Conservation (phyloP, 35 echinoderm and acorn worm genomes). For the Eucidaris tribuloides region DNA sequence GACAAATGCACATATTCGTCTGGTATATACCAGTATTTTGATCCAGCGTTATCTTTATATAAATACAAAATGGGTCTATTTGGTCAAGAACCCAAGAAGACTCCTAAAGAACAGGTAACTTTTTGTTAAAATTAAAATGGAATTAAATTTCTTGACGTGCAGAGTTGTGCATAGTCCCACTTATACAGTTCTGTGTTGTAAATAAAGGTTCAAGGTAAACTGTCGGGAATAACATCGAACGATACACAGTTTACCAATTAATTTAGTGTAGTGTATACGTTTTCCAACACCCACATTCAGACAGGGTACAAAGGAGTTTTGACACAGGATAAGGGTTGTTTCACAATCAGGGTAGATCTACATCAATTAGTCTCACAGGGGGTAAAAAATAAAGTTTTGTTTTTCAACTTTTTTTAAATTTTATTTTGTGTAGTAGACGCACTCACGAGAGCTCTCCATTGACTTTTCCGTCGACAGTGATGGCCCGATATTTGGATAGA, state of each 20-base stretch:
- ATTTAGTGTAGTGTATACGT: background rate
- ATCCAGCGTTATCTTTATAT: too few species aligned
- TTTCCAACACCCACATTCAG: background rate
- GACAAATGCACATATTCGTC: too few species aligned
- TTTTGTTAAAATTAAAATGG: background rate
- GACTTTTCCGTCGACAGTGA: too few species aligned
- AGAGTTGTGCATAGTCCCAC: background rate
- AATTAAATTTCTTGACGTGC: background rate
- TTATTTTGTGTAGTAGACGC: background rate
- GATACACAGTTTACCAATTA: background rate
- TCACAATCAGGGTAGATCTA: background rate
- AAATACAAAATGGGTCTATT: conserved; percentile 57
- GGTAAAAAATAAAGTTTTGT: background rate
- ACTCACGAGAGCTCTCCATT: too few species aligned
- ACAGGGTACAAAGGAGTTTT: too few species aligned
- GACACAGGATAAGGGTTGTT: background rate
- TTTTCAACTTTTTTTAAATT: background rate
- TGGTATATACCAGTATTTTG: too few species aligned
- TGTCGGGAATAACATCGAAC: background rate
- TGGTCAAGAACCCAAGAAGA: conserved; percentile 65
- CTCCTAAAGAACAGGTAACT: conserved; percentile 61
- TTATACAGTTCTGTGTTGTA: background rate
- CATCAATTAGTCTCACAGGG: background rate
- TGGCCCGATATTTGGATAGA: too few species aligned
- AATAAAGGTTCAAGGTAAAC: background rate